A percentile compares a stretch with the other conserved stretches of the same genome.
Conservation (phyloP, 1,140 invertebrate genomes). For the Neodiprion pinetum region DNA sequence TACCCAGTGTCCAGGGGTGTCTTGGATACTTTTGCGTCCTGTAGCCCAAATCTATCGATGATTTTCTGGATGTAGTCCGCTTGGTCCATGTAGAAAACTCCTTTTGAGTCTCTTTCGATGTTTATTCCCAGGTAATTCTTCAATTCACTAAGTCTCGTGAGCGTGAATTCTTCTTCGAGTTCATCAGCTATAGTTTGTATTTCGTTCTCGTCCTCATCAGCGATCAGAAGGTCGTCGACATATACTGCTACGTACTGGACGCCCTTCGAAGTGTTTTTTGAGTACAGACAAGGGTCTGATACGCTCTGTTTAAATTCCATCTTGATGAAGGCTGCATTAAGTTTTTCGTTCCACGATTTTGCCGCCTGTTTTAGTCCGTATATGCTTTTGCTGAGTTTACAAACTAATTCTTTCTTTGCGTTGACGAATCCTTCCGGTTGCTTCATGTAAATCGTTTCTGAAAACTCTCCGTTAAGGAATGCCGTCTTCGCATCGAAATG, state of each 20-base stretch:
- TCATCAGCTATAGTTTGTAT: background rate
- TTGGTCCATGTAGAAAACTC: background rate
- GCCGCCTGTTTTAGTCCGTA: constrained; percentile 56
- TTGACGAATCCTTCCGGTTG: constrained; percentile 45
- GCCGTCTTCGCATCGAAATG: constrained; percentile 50
- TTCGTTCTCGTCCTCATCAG: constrained; percentile 27
- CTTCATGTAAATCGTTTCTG: constrained; percentile 46
- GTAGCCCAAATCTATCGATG: constrained; percentile 12
- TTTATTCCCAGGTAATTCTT: constrained; percentile 13
- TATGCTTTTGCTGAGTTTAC: constrained; percentile 44
- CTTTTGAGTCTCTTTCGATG: constrained; percentile 25
- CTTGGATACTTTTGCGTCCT: constrained; percentile 16
- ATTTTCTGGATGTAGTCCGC: background rate
- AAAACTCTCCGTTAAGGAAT: constrained; percentile 46
- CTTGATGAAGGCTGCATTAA: constrained; percentile 13
- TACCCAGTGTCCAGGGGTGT: constrained; percentile 2
- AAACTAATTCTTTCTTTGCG: constrained; percentile 26
- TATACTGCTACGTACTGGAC: constrained; percentile 39
- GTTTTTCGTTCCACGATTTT: constrained; percentile 45
- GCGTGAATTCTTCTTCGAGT: constrained; percentile 9
- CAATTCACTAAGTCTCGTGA: constrained; percentile 16
- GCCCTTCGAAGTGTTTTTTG: constrained; percentile 23
- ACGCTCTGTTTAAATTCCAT: constrained; percentile 32
- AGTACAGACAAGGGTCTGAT: constrained; percentile 42
- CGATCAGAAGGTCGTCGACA: constrained; percentile 47